Base-by-base conservation (phyloP, 2,113 vertebrate genomes). In the Ursus arctos region DNA sequence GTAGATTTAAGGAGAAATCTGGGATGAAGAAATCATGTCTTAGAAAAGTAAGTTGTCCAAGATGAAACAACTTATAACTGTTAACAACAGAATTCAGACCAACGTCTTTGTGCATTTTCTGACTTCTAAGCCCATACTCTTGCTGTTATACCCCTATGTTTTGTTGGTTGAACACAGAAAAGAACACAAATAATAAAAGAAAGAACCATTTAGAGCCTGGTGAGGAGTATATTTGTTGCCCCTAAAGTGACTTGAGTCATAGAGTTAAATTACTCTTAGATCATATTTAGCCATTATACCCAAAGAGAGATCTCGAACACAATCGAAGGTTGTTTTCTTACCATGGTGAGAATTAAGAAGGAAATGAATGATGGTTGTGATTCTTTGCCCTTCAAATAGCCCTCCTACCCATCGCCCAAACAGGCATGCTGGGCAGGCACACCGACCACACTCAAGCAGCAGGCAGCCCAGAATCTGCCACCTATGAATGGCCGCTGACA, bases 401-500 rank as follows among this genome's bases (percentile, higher is more conserved):
- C 51, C 5, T 81, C 4, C 74, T 91, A 28, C 24, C 26, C 16
- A 33, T 28, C 53, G 72, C n/a, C 24, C 67, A 51, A n/a, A 28
- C 31, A 65, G 65, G 16, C 87, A 57, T 51, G 18, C 24, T 24
- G 4, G 2, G 13, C 3, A 53, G 28, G 26, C 14, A 7, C 28
- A n/a, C 19, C 24, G 51, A 47, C 24, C 31, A 22, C 33, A 4
- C 16, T 61, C 47, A 31, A 40, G 36, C 33, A 77, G 26, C 28
- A 88, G 49, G 49, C 59, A 40, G 26, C 36, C 40, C 69, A 33
- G 43, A 80, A 5, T 28, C 7, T 21, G 13, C n/a, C 53, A 7
- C 1, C 0, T 0, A 21, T 26, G 31, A 15, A 2, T 0, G 5
- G 59, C 18, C 9, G 36, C 21, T 19, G 2, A 24, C 10, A 12